Evolutionary conservation across 2,888 invertebrate genomes (phyloP).

Genomic region (Agrotis puta): DNA sequence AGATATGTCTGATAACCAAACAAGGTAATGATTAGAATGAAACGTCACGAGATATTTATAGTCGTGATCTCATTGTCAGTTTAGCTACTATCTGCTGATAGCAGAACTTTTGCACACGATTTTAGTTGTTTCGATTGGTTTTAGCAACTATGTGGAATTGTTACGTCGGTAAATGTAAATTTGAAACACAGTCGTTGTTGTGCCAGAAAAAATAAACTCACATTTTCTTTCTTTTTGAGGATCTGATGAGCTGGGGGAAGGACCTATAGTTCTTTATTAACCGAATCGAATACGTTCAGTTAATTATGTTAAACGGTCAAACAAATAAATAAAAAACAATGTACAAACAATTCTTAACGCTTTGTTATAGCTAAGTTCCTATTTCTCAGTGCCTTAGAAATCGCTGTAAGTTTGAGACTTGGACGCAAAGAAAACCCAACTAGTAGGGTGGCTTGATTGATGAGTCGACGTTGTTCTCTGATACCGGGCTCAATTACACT

Average conservation of each 20-base stretch:
- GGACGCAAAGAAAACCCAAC: slow-evolving; percentile 46
- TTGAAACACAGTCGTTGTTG: background rate
- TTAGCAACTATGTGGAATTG: background rate
- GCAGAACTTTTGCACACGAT: slow-evolving; percentile 43
- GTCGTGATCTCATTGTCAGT: slow-evolving; percentile 14
- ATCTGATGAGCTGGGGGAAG: too few relatives aligned
- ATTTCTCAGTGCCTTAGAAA: background rate
- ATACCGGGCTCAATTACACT: slow-evolving; percentile 86
- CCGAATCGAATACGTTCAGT: too few relatives aligned
- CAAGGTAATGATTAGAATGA: slow-evolving; percentile 3
- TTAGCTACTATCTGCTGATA: slow-evolving; percentile 21
- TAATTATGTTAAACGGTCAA: too few relatives aligned
- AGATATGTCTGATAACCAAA: slow-evolving; percentile 19
- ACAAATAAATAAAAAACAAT: too few relatives aligned
- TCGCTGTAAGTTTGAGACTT: slow-evolving; percentile 49
- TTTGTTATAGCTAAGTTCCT: too few relatives aligned
- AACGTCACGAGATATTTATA: slow-evolving; percentile 1
- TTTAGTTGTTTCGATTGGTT: background rate
- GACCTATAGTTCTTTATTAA: too few relatives aligned
- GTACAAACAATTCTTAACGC: too few relatives aligned
- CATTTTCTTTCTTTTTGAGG: too few relatives aligned
- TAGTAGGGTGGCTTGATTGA: slow-evolving; percentile 84
- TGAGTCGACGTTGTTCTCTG: slow-evolving; percentile 85
- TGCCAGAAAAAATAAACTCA: background rate
- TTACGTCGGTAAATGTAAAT: background rate